Conservation (phyloP, 2,113 vertebrate species). For the Tautogolabrus adspersus region DNA sequence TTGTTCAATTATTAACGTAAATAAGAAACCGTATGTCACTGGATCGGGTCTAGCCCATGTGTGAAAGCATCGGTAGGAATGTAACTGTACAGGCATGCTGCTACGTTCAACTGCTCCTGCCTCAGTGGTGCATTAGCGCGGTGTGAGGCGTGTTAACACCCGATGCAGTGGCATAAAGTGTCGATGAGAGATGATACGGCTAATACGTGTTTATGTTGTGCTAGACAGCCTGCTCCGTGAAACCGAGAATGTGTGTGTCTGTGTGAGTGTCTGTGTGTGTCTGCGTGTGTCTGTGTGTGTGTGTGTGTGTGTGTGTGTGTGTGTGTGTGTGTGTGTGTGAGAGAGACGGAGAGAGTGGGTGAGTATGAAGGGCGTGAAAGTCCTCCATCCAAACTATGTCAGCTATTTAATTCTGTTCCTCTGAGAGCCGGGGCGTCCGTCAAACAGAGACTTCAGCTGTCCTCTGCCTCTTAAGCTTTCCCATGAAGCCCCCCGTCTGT, state of each 20-base stretch:
- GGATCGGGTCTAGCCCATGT: no score
- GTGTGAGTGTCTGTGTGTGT: neutral
- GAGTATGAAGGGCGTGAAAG: conserved; percentile 59
- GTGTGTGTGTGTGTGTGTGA: conserved; percentile 17
- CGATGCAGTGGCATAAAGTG: conserved; percentile 52
- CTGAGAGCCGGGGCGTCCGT: conserved; percentile 66
- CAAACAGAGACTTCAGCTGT: conserved; percentile 72
- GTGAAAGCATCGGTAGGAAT: neutral
- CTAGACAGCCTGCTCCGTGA: conserved; percentile 43
- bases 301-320: conserved; percentile 20
- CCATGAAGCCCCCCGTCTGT: conserved; percentile 27
- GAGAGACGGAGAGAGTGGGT: conserved; percentile 1
- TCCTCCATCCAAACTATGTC: conserved; percentile 68
- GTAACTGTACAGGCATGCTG: neutral
- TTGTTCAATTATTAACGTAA: conserved; percentile 16
- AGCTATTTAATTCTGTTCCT: conserved; percentile 58
- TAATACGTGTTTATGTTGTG: conserved; percentile 75
- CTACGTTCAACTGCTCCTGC: conserved; percentile 30
- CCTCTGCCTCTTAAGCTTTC: conserved; percentile 44
- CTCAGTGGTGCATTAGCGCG: conserved; percentile 55
- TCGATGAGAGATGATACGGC: conserved; percentile 66
- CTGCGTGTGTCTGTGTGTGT: neutral
- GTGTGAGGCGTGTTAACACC: conserved; percentile 70
- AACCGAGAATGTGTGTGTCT: conserved; percentile 5
- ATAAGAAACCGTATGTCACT: neutral